These are phyloP conservation scores for Pseudomyrmex pallidus DNA, from an alignment of 1,140 invertebrate genomes.

Conservation along the genomic window DNA sequence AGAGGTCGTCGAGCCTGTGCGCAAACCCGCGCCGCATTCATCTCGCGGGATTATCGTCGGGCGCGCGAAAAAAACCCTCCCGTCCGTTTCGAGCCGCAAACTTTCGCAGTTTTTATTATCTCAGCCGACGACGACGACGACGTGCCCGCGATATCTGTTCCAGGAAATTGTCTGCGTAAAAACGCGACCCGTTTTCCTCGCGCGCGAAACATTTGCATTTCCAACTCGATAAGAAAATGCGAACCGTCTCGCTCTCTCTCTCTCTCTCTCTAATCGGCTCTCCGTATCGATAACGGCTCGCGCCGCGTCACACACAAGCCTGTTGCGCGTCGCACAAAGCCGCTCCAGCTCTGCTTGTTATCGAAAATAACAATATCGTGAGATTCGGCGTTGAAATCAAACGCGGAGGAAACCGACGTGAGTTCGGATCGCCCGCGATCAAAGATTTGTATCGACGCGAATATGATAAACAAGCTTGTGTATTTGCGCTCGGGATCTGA, in stretches of 20 bases:
- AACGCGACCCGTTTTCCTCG: too few species aligned
- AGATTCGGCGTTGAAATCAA: not conserved
- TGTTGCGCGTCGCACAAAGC: not conserved
- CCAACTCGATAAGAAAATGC: too few species aligned
- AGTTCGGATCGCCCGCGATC: not conserved
- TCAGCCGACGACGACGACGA: too few species aligned
- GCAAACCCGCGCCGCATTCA: slow-evolving; percentile 13
- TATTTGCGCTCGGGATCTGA: too few species aligned
- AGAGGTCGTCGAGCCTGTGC: not conserved
- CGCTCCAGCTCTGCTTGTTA: not conserved
- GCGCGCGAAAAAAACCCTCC: not conserved
- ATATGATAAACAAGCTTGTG: too few species aligned
- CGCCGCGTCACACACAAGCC: not conserved
- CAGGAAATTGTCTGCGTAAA: too few species aligned
- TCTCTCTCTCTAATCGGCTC: slow-evolving; percentile 10
- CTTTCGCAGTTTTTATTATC: too few species aligned
- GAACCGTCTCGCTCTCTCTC: not conserved
- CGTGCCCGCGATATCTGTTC: too few species aligned
- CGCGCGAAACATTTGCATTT: too few species aligned
- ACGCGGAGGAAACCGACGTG: too few species aligned
- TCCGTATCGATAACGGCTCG: slow-evolving; percentile 15
- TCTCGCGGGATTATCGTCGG: slow-evolving; percentile 5
- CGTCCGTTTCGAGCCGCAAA: not conserved
- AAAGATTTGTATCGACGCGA: too few species aligned
- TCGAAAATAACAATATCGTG: slow-evolving; percentile 10